These are phyloP conservation scores for Sylvia borin DNA, from an alignment of 2,797 vertebrate genomes.

Conservation along the genomic window DNA sequence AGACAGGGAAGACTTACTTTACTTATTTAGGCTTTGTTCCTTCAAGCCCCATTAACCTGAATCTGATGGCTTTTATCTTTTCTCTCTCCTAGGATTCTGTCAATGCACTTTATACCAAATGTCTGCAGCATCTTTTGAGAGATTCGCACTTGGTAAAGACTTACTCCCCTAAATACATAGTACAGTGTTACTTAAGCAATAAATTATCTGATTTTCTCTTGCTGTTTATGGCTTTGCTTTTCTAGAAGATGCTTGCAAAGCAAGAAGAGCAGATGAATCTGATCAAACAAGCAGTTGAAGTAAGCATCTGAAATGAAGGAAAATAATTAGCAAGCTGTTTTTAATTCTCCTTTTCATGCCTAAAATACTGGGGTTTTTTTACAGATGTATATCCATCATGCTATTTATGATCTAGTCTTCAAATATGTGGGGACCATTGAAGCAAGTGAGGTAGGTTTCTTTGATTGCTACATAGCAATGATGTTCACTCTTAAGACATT, in stretches of 20 bases:
- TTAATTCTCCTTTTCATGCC: not conserved
- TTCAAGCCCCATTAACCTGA: not conserved
- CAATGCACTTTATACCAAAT: constrained; percentile 92
- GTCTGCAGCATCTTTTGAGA: constrained; percentile 93
- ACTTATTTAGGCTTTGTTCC: not conserved
- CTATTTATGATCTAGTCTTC: constrained; percentile 92
- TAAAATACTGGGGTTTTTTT: not conserved
- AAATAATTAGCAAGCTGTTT: not conserved
- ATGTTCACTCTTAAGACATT: not conserved
- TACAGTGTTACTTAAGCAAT: not conserved
- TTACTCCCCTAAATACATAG: not conserved
- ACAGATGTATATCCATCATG: constrained; percentile 94
- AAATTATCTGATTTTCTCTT: constrained; percentile 3
- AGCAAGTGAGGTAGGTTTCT: constrained; percentile 85
- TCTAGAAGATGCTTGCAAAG: constrained; percentile 89
- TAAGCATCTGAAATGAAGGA: constrained; percentile 64
- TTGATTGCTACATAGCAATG: not conserved
- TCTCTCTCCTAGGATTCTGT: constrained; percentile 84
- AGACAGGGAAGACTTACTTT: not conserved
- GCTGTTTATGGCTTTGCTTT: constrained; percentile 27
- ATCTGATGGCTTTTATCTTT: not conserved
- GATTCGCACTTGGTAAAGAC: constrained; percentile 91
- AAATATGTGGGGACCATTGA: constrained; percentile 94
- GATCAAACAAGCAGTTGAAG: constrained; percentile 97
- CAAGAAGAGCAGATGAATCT: constrained; percentile 94